Evolutionary conservation across 1,140 invertebrate species (phyloP), one percentile per base, ranked within the genome.

Genomic region (Acromyrmex charruanus): DNA sequence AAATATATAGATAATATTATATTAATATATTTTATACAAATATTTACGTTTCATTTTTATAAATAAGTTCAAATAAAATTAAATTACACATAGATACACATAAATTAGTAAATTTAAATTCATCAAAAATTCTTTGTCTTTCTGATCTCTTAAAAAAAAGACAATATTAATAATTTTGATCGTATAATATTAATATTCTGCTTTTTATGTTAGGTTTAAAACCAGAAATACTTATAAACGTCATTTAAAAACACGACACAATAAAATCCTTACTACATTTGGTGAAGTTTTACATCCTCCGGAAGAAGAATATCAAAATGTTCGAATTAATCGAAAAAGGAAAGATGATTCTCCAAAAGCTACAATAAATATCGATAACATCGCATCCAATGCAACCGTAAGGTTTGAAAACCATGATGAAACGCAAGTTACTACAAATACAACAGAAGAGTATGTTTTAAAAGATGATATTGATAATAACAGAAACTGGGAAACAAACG

Each of bases 141-240:
- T 53, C 18, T n/a, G 3, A 74, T 31, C 31, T 31, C 1, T 6
- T 12, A 53, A 72, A 53, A 53, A 72, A 53, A 59, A 0, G 35
- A 0, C 14, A 2, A 71, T 28, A 31, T 21, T 28, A 18, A 68
- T 58, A 21, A 35, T 59, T 59, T 53, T 28, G 16, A 25, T 28
- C 44, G 1, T 72, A 21, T n/a, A 35, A 77, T 39, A 77, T 25
- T 53, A 9, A 21, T 81, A 44, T 66, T 49, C 16, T 39, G 0
- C 51, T 18, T 89, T 61, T 86, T 87, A 69, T 90, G 72, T 91
- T 87, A 96, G 96, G 81, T 97, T 97, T 89, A 97, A 97, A 94
- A 97, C 96, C 0, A 93, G 96, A 28, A 97, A 97, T 85, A 97
- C 97, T 12, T 97, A 97, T 91, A 97, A 97, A 92, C 94, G 97